phyloP scores from a whole-genome alignment of 2,888 invertebrate species.

The Eupithecia pulchellata region DNA sequence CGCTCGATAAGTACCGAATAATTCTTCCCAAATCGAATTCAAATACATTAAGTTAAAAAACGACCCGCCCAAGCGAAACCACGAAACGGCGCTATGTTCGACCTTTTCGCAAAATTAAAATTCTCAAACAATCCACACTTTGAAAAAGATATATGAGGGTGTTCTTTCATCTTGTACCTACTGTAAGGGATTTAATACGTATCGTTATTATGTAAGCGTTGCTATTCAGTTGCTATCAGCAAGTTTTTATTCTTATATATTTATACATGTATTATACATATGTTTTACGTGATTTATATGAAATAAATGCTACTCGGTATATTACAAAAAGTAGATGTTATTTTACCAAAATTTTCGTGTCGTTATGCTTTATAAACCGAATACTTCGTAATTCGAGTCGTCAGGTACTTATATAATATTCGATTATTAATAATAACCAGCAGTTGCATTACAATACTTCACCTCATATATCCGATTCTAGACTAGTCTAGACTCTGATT shows the following conservation, averaged over 20 bases:
- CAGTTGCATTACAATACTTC: no score
- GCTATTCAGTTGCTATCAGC: not conserved
- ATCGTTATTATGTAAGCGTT: not conserved
- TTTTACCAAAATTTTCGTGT: no score
- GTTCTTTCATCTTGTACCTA: slow-evolving; percentile 80
- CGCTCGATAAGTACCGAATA: slow-evolving; percentile 9
- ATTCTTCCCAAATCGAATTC: slow-evolving; percentile 33
- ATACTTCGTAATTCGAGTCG: no score
- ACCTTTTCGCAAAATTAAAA: slow-evolving; percentile 76
- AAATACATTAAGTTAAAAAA: slow-evolving; percentile 35
- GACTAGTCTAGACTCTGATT: no score
- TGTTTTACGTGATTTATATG: not conserved
- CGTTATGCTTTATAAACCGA: no score
- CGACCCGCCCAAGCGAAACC: slow-evolving; percentile 39
- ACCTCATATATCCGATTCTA: no score
- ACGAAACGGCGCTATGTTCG: slow-evolving; percentile 32
- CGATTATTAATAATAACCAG: no score
- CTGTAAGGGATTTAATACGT: slow-evolving; percentile 48
- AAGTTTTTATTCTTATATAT: not conserved
- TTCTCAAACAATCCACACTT: slow-evolving; percentile 82
- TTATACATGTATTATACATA: no score
- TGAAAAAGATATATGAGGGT: slow-evolving; percentile 83
- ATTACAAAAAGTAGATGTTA: no score
- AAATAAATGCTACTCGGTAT: not conserved
- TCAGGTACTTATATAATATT: no score